phyloP scores from a whole-genome alignment of 2,888 invertebrate genomes.

The Aricia artaxerxes region DNA sequence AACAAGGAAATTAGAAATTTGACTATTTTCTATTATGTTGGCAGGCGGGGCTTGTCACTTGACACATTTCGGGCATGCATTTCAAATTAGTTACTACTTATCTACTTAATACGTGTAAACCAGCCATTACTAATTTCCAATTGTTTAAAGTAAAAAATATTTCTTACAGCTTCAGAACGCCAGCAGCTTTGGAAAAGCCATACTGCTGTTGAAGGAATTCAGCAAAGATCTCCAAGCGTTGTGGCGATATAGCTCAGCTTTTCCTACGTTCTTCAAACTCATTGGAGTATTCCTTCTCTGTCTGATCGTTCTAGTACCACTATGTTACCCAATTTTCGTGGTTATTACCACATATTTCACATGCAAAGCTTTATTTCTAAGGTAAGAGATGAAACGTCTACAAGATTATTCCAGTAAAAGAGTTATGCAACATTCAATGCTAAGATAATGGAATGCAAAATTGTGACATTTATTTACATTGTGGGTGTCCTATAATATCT shows the following conservation, averaged over 20 bases:
- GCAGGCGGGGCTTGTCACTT: no score
- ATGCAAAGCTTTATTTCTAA: conserved; percentile 63
- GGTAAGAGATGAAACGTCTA: conserved; percentile 49
- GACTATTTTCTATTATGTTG: no score
- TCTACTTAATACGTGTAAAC: no score
- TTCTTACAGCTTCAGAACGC: conserved; percentile 58
- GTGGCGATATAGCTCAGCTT: conserved; percentile 73
- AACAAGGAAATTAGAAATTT: no score
- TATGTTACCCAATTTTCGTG: conserved; percentile 67
- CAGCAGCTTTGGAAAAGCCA: conserved; percentile 57
- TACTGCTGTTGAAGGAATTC: conserved; percentile 62
- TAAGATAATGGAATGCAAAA: background rate
- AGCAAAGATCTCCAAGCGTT: conserved; percentile 60
- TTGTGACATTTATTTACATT: background rate
- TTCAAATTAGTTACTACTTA: no score
- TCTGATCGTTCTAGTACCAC: conserved; percentile 62
- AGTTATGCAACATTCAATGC: background rate
- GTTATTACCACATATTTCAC: conserved; percentile 62
- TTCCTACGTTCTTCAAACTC: conserved; percentile 74
- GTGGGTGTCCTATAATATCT: no score
- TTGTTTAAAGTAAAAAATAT: background rate
- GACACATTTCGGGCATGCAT: no score
- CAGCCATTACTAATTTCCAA: background rate
- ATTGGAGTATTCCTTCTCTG: conserved; percentile 67
- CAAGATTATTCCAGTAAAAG: background rate